Evolutionary conservation across 2,797 vertebrate species (phyloP).

Genomic region (Neosilurus mollespiculum): DNA sequence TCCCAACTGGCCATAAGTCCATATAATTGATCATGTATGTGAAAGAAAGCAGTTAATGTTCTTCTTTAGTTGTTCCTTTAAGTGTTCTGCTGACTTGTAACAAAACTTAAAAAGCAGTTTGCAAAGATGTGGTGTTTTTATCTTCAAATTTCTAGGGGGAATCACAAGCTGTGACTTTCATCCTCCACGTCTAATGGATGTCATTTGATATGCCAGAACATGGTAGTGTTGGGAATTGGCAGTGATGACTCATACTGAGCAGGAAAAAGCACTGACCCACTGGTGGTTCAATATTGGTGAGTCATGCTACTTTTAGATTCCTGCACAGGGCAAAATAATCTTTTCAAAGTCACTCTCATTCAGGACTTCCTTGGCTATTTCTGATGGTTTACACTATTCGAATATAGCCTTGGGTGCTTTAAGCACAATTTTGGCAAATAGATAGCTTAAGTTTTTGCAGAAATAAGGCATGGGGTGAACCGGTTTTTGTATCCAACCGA

Average conservation of each 20-base stretch:
- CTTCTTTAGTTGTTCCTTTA: not conserved
- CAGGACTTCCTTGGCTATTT: no score
- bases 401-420: no score
- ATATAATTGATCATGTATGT: not conserved
- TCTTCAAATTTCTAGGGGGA: not conserved
- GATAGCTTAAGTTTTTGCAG: no score
- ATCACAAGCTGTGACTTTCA: not conserved
- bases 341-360: not conserved
- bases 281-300: not conserved
- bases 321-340: not conserved
- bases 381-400: no score
- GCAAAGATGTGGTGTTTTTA: not conserved
- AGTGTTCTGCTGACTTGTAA: not conserved
- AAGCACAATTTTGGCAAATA: no score
- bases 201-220: not conserved
- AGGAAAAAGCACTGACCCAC: not conserved
- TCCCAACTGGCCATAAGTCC: not conserved
- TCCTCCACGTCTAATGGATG: not conserved
- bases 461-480: no score
- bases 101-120: not conserved
- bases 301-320: conserved; percentile 3
- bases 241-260: not conserved
- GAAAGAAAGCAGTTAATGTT: not conserved
- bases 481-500: no score
- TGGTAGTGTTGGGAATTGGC: not conserved